Conservation (phyloP, 2,113 vertebrate genomes). For the Paedocypris sp. region DNA sequence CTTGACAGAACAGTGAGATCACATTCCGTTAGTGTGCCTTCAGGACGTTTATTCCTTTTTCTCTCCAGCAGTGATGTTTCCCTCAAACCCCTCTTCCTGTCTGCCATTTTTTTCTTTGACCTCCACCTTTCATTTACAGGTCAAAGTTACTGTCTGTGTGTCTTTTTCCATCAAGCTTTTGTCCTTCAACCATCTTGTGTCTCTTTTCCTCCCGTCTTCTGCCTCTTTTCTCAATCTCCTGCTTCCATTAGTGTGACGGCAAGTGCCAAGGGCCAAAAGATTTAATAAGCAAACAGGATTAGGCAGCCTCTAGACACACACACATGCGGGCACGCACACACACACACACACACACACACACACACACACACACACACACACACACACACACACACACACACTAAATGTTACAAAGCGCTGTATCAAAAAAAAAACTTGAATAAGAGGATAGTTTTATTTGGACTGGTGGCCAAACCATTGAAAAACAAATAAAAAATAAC, state of each 20-base stretch:
- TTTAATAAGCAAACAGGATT: constrained; percentile 42
- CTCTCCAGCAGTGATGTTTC: neutral
- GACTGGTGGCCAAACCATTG: neutral
- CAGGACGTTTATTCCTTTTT: constrained; percentile 29
- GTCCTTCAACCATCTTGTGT: constrained; percentile 10
- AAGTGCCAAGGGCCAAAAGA: constrained; percentile 30
- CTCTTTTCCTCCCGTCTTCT: neutral
- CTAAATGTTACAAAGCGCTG: neutral
- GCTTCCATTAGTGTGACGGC: constrained; percentile 31
- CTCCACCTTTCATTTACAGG: neutral
- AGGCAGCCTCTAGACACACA: constrained; percentile 25
- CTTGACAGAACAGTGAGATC: constrained; percentile 35
- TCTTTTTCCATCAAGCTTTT: neutral
- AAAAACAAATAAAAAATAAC: neutral
- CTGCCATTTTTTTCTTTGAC: neutral
- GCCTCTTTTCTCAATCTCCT: constrained; percentile 15
- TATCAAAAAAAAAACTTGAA: neutral
- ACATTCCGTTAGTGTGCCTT: constrained; percentile 38
- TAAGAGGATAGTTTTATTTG: neutral
- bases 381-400: neutral
- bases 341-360: neutral
- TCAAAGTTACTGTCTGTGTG: constrained; percentile 3
- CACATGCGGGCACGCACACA: neutral
- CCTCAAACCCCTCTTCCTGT: neutral
- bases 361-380: constrained; percentile 1